Evolutionary conservation across 2,797 vertebrate species (phyloP).

Genomic region (Enteromius paludinosus): DNA sequence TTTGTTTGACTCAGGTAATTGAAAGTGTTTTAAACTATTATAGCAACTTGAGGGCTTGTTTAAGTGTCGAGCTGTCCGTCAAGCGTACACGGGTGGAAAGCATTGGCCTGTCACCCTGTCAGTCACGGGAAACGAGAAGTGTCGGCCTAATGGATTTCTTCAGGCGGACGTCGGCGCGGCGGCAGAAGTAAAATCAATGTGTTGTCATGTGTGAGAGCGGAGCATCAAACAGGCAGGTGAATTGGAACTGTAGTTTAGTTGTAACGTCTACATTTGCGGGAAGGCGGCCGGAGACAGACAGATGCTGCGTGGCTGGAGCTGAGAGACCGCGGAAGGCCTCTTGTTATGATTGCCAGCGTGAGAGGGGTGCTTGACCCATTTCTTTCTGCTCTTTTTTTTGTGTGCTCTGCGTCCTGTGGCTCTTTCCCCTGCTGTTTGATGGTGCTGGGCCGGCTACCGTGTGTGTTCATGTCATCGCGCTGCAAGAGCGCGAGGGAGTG

Average conservation of each 20-base stretch:
- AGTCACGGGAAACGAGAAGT: conserved; percentile 99
- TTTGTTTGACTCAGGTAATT: conserved; percentile 99
- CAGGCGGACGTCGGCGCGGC: conserved; percentile 86
- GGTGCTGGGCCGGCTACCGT: conserved; percentile 47
- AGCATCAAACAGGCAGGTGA: conserved; percentile 91
- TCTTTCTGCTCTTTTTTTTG: conserved; percentile 26
- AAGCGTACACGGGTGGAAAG: conserved; percentile 91
- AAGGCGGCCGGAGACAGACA: conserved; percentile 74
- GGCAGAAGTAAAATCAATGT: conserved; percentile 95
- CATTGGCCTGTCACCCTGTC: conserved; percentile 98
- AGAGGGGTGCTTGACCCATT: conserved; percentile 74
- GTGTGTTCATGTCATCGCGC: conserved; percentile 29
- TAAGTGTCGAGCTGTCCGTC: conserved; percentile 99
- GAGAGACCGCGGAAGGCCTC: conserved; percentile 66
- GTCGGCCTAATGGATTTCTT: conserved; percentile 99
- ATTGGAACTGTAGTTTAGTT: conserved; percentile 87
- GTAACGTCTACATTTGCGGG: conserved; percentile 72
- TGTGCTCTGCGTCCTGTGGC: conserved; percentile 59
- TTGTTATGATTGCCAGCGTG: conserved; percentile 75
- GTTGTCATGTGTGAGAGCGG: conserved; percentile 93
- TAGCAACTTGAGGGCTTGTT: conserved; percentile 99
- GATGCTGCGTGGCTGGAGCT: conserved; percentile 66
- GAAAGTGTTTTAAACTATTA: conserved; percentile 99
- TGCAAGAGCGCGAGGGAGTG: conserved; percentile 1
- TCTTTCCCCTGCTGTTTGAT: conserved; percentile 65